Evolutionary conservation across 2,888 invertebrate species (phyloP).

Genomic region (Trachelus iudaicus): DNA sequence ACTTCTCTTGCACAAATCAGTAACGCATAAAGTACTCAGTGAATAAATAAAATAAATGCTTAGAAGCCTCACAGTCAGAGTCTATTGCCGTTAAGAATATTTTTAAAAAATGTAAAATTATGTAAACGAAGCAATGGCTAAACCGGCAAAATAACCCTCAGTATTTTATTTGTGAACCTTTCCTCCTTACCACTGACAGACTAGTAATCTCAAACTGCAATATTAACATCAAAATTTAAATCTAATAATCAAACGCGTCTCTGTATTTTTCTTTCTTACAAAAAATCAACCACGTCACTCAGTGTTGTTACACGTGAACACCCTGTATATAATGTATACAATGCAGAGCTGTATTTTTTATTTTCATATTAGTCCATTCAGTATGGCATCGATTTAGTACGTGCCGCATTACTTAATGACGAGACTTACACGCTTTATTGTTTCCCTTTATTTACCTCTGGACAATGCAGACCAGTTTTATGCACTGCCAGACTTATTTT

Average conservation of each 20-base stretch:
- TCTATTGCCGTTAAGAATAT: no score
- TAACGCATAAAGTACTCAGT: no score
- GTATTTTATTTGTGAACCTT: neutral
- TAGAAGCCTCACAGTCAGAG: no score
- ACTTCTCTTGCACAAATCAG: no score
- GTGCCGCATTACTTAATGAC: neutral
- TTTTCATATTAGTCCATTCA: neutral
- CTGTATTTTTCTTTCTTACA: neutral
- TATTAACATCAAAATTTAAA: neutral
- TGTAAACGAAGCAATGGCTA: no score
- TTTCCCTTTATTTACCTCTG: neutral
- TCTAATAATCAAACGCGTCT: neutral
- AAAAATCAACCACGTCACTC: neutral
- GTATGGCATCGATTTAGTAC: neutral
- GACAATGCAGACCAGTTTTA: neutral
- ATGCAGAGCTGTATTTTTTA: neutral
- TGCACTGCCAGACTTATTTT: neutral
- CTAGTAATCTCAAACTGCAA: neutral
- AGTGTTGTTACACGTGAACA: neutral
- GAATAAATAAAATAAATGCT: no score
- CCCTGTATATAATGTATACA: neutral
- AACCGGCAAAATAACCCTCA: no score
- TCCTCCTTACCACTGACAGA: neutral
- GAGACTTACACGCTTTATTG: neutral
- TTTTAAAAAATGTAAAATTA: no score